Evolutionary conservation across 2,113 vertebrate genomes (phyloP), one percentile per base, ranked within the genome.

Genomic region (Symphodus melops): DNA sequence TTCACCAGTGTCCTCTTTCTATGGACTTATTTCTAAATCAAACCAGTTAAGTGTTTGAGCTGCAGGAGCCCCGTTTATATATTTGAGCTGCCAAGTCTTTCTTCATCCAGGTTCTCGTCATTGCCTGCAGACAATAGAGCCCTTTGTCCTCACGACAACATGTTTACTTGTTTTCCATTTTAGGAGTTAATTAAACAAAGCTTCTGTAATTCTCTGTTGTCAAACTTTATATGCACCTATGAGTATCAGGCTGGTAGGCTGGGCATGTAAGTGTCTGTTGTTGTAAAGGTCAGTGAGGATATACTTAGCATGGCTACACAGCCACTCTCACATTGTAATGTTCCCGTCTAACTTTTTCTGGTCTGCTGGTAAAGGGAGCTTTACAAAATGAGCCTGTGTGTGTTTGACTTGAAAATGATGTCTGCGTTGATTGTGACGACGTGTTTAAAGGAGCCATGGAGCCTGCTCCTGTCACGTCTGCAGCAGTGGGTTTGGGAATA

Each of bases 151-250:
- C 46, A 68, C 42, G 23, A 56, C 74, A 66, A 84, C 70, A 57
- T 78, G 79, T 89, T 92, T 71, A 86, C 90, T 85, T 84, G 79
- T 90, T 85, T 89, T 90, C 76, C 56, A 66, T 78, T 62, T 57
- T 39, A 76, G 79, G 65, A 68, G 66, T 62, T 92, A 75, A 82
- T 75, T 84, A 20, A 51, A 5, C 64, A 72, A 77, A 59, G 51
- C 46, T 75, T 23, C 48, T 57, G 42, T 64, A 49, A 71, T 80
- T 72, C 49, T 77, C 39, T 73, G 42, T 72, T 89, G 79, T 84
- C 72, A 64, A 36, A 21, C 14, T 39, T 62, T 42, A 23, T 71
- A 33, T 54, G 51, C 49, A 66, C 55, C 65, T 81, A 33, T 52
- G 33, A 59, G 51, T 77, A 46, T 56, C 17, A 59, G 57, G 5